Evolutionary conservation across 2,888 invertebrate genomes (phyloP).

Genomic region (Apoderus coryli): DNA sequence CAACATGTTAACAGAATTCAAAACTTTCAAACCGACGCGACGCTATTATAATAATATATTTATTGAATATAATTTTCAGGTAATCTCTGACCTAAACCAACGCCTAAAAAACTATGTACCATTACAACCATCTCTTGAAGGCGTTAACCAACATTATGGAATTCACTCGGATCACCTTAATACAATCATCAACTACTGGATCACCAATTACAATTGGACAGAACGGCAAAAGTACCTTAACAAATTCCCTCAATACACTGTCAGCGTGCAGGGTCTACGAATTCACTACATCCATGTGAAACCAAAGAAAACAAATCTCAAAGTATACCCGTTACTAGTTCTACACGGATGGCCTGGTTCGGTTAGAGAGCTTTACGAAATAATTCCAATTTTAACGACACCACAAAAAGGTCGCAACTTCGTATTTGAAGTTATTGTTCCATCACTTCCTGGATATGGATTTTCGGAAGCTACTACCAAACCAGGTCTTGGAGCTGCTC

Average conservation of each 20-base stretch:
- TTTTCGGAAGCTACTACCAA: slow-evolving; percentile 35
- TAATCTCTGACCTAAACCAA: slow-evolving; percentile 6
- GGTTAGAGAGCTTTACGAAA: slow-evolving; percentile 63
- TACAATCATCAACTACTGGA: slow-evolving; percentile 63
- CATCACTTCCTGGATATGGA: slow-evolving; percentile 37
- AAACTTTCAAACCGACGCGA: no score
- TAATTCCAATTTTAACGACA: slow-evolving; percentile 50
- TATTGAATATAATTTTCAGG: no score
- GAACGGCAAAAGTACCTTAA: slow-evolving; percentile 46
- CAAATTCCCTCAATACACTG: slow-evolving; percentile 50
- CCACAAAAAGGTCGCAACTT: slow-evolving; percentile 36
- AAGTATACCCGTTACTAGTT: slow-evolving; percentile 50
- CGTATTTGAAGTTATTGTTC: slow-evolving; percentile 47
- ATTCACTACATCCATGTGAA: slow-evolving; percentile 55
- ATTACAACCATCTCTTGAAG: slow-evolving; percentile 41
- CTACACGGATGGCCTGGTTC: slow-evolving; percentile 88
- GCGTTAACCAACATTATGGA: slow-evolving; percentile 61
- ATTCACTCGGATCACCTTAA: slow-evolving; percentile 54
- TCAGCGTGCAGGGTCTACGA: slow-evolving; percentile 52
- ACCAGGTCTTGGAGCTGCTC: slow-evolving; percentile 42
- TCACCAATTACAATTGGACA: slow-evolving; percentile 49
- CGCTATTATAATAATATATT: no score
- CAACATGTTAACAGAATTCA: no score
- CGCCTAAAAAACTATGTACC: slow-evolving; percentile 8
- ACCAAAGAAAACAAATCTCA: slow-evolving; percentile 28